phyloP scores from a whole-genome alignment of 2,888 invertebrate species.

The Alviniconcha strummeri region DNA sequence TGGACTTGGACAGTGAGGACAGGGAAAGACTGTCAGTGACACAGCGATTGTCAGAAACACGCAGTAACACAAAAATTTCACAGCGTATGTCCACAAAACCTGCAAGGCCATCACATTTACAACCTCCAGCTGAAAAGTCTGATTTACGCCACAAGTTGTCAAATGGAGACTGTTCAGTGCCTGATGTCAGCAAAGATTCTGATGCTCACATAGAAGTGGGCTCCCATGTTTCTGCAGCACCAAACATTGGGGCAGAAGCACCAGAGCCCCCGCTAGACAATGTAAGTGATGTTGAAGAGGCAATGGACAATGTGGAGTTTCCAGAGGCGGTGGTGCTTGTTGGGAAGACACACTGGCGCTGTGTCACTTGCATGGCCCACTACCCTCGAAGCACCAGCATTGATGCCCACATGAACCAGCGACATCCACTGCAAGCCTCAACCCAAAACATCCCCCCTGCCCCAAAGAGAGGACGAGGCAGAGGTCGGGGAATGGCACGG shows the following conservation, averaged over 20 bases:
- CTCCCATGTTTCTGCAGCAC: neutral
- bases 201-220: no score
- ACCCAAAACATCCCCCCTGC: neutral
- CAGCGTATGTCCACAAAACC: no score
- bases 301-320: conserved; percentile 24
- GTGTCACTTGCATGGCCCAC: conserved; percentile 26
- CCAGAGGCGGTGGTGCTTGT: conserved; percentile 32
- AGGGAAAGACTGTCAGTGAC: no score
- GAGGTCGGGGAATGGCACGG: neutral
- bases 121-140: no score
- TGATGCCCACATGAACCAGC: conserved; percentile 10
- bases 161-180: no score
- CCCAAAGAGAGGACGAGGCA: neutral
- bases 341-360: conserved; percentile 33
- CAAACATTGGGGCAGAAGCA: conserved; percentile 3
- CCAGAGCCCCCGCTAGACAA: neutral
- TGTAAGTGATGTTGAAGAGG: conserved; percentile 13
- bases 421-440: conserved; percentile 3
- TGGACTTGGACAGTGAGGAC: no score
- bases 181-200: no score
- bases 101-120: no score
- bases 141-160: no score
- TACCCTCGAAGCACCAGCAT: conserved; percentile 15
- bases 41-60: no score
- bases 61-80: no score